Evolutionary conservation across 2,113 vertebrate species (phyloP), one percentile per base, ranked within the genome.

Genomic region (Camelus bactrianus): DNA sequence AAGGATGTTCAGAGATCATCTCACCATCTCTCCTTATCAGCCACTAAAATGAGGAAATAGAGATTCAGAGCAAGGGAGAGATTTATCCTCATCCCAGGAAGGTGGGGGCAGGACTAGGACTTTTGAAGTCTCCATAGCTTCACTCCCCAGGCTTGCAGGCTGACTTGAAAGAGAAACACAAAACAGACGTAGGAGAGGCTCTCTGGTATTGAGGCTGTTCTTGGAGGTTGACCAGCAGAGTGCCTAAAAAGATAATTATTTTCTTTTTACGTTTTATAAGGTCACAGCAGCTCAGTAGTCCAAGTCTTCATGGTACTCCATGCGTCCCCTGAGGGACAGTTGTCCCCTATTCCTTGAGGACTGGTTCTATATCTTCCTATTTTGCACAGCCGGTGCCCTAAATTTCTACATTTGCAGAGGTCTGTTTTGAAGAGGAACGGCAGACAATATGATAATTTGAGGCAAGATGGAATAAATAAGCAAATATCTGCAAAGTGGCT

Each of bases 211-310:
- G 28, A 48, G 20, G 8, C 14, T 30, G 10, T 90, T 17, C 26
- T 54, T 26, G 28, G 67, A 84, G 11, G 16, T 4, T 77, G 4
- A 93, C 8, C 12, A 70, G 24, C 22, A 16, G 12, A 87, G 17
- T 17, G 2, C 2, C 30, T 52, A 32, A 35, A 90, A 90, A 87
- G 24, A 22, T 2, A 3, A 24, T n/a, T 52, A 3, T 46, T 91
- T 87, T 65, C 15, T 30, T 76, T 80, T 88, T 42, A 5, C 80
- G n/a, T 17, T 88, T 67, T 62, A 17, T 20, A 54, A 60, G 3
- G 32, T 16, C 94, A 48, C 92, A 85, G 73, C 81, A 96, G 69
- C 12, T 93, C 42, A 32, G 52, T 70, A 88, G 48, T 94, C 88
- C 4, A 42, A 84, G 28, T 92, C 76, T 97, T 8, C 52, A 7